Base-by-base conservation (phyloP, 2,888 invertebrate genomes). In the Ophioninae sp. region DNA sequence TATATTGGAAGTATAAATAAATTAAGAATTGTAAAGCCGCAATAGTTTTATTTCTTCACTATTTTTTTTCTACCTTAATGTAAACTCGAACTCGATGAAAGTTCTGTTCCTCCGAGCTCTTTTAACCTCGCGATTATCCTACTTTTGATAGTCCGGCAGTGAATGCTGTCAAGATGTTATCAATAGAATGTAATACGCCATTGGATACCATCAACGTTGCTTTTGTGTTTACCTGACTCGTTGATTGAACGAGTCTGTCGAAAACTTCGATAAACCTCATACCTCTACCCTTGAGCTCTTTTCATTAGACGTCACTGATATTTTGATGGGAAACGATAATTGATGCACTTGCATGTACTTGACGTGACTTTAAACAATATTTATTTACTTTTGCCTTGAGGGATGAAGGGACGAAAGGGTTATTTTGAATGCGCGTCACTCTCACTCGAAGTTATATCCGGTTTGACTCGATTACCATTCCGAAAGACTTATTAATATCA, bases 211-310 rank as follows among this genome's bases (percentile, higher is more conserved):
- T 86, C 87, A 88, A 87, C 88, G 88, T 89, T 88, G 89, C 88
- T 88, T 88, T 50, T 59, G 87, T 89, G 90, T 90, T 89, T 89
- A 87, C 90, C 89, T 90, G 89, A 90, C 89, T 87, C 87, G 88
- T 89, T 88, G 88, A 90, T 90, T 89, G 88, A 90, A 89, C 90
- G 86, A 87, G 86, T 86, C 85, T 78, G 77, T 64, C 87, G 73
- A 79, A 85, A 59, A 59, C 30, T 65, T 72, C 56, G 72, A 65
- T 41, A 50, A 69, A 57, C 41, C n/a, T 44, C 39, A n/a, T 56
- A 20, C 56, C 62, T 44, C 30, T 44, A 20, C 37, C 39, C 56
- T 56, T 10, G 2, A 41, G 41, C 41, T 3, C 37, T 69, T 7
- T 50, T 64, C 70, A 72, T 44, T 67, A 70, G 70, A 67, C 76